Evolutionary conservation across 2,888 invertebrate species (phyloP).

Genomic region (Rhynchonema sp.): DNA sequence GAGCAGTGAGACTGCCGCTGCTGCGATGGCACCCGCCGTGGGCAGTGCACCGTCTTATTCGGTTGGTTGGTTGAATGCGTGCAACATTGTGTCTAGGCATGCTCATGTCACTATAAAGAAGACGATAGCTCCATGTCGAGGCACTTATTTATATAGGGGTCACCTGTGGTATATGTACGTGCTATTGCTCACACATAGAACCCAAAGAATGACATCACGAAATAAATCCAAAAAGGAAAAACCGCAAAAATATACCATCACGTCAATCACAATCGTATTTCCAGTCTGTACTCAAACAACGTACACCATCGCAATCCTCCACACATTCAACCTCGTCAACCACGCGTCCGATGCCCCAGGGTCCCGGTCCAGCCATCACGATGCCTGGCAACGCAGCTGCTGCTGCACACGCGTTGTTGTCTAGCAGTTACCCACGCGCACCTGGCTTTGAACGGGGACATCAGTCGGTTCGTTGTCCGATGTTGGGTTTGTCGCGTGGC

Average conservation of each 20-base stretch:
- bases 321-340: not conserved
- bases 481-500: too few relatives aligned
- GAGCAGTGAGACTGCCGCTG: too few relatives aligned
- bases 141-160: not conserved
- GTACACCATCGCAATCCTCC: slow-evolving; percentile 3
- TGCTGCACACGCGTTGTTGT: slow-evolving; percentile 3
- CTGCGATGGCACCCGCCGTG: not conserved
- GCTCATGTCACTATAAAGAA: too few relatives aligned
- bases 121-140: not conserved
- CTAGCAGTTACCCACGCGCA: slow-evolving; percentile 17
- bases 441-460: slow-evolving; percentile 19
- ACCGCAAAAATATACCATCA: not conserved
- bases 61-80: too few relatives aligned
- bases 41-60: slow-evolving; percentile 4
- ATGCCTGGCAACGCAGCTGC: not conserved
- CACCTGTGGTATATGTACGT: not conserved
- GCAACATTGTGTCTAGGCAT: too few relatives aligned
- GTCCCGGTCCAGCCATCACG: not conserved
- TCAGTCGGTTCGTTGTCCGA: slow-evolving; percentile 12
- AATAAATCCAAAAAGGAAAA: too few relatives aligned
- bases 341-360: not conserved
- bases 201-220: not conserved
- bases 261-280: not conserved
- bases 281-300: slow-evolving; percentile 12
- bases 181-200: too few relatives aligned